Evolutionary conservation across 2,888 invertebrate genomes (phyloP).

Genomic region (Nasonia oneida): DNA sequence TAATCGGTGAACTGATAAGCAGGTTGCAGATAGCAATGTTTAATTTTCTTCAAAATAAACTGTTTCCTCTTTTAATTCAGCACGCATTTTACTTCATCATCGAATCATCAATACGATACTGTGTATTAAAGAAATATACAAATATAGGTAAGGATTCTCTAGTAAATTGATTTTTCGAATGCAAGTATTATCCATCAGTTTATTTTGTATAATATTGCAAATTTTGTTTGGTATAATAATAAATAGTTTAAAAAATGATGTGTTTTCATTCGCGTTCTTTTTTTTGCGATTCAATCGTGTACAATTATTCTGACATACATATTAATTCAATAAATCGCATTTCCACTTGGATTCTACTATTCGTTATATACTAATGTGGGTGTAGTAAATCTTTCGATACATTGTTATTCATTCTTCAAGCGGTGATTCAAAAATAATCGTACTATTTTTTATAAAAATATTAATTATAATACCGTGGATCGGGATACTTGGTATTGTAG

Average conservation of each 20-base stretch:
- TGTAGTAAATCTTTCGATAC: no score
- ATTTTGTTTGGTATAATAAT: not conserved
- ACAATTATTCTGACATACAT: no score
- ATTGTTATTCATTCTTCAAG: no score
- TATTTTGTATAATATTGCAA: constrained; percentile 13
- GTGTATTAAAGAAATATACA: not conserved
- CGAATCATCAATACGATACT: not conserved
- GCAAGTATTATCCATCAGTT: not conserved
- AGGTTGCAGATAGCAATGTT: no score
- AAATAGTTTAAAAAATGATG: not conserved
- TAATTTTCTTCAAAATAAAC: not conserved
- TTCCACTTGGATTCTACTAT: no score
- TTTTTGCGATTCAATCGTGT: not conserved
- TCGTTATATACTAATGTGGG: no score
- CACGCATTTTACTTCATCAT: not conserved
- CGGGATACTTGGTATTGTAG: no score
- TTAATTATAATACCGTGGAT: no score
- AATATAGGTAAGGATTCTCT: not conserved
- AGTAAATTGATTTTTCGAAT: not conserved
- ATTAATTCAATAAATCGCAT: no score
- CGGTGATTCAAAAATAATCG: no score
- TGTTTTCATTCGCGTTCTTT: not conserved
- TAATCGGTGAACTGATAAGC: not conserved
- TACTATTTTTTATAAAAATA: no score
- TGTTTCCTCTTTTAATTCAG: not conserved